Percentiles rank a stretch among this genome's conserved stretches.
Conservation (phyloP, 2,888 invertebrate species). For the Cantharis nigra region DNA sequence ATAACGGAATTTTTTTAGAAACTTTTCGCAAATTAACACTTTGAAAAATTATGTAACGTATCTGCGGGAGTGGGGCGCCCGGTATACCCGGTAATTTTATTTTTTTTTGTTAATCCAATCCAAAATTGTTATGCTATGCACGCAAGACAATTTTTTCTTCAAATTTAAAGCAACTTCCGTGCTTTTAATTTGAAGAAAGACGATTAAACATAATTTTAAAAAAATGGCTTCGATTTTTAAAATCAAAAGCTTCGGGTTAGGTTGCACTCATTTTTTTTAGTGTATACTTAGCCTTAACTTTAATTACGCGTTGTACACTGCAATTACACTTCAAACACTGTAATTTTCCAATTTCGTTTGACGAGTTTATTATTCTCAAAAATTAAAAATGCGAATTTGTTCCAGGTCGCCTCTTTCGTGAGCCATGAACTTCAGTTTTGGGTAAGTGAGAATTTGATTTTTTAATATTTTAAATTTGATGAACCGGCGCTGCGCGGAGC, state of each 20-base stretch:
- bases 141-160: neutral
- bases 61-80: neutral
- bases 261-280: neutral
- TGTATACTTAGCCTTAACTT: neutral
- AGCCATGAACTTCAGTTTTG: neutral
- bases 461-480: too few relatives aligned
- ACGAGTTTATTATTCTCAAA: neutral
- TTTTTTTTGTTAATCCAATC: too few relatives aligned
- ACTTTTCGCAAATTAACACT: neutral
- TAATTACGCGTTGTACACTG: neutral
- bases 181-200: neutral
- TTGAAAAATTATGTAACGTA: neutral
- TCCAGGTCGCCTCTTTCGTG: neutral
- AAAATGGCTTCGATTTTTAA: neutral
- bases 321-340: neutral
- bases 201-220: neutral
- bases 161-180: neutral
- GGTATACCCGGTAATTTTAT: neutral
- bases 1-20: neutral
- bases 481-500: too few relatives aligned
- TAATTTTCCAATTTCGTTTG: neutral
- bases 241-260: neutral
- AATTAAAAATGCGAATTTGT: neutral
- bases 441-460: too few relatives aligned
- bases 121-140: neutral